Base-by-base conservation (phyloP, 2,797 vertebrate genomes). In the Lophius americanus region DNA sequence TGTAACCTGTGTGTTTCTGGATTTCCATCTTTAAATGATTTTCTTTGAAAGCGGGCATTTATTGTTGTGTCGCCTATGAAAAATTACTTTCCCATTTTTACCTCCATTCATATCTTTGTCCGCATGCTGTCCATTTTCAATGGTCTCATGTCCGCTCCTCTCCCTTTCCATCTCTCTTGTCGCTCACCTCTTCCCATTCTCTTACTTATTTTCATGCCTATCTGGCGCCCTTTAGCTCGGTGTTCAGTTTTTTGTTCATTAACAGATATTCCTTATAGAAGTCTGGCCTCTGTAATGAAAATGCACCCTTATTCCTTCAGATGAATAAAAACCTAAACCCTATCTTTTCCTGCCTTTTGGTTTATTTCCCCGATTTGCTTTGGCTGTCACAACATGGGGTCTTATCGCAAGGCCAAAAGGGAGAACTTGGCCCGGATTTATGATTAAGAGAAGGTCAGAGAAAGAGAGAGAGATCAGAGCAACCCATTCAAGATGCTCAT, bases 401-500 rank as follows among this genome's bases (percentile, higher is more conserved):
- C 95, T 97, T 97, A 97, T 97, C 95, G 86, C 89, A 79, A 90
- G 94, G 95, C 95, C 94, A 95, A 95, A 95, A 93, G 95, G 94
- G 95, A 96, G 94, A 96, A 95, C 94, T 96, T 95, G 74, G 93
- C 90, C 91, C 87, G 73, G 92, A 92, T 95, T 94, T 95, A 94
- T 95, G 96, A 97, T 97, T 95, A 96, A 91, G 93, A 94, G 93
- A 93, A 91, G 87, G 64, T 64, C 78, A 42, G 64, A 59, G 70
- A 76, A 58, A 84, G 73, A 93, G 94, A 94, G 52, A n/a, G 92
- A 95, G 95, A 97, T 97, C 96, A 98, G 94, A 98, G 95, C 91
- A 84, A 91, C 92, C 94, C 95, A 96, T 96, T 97, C 94, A 96
- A 96, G 96, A 96, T 94, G 94, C 92, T 95, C 93, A 95, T 96